Conservation (phyloP, 2,797 vertebrate genomes). For the Eurystomus glaucurus region DNA sequence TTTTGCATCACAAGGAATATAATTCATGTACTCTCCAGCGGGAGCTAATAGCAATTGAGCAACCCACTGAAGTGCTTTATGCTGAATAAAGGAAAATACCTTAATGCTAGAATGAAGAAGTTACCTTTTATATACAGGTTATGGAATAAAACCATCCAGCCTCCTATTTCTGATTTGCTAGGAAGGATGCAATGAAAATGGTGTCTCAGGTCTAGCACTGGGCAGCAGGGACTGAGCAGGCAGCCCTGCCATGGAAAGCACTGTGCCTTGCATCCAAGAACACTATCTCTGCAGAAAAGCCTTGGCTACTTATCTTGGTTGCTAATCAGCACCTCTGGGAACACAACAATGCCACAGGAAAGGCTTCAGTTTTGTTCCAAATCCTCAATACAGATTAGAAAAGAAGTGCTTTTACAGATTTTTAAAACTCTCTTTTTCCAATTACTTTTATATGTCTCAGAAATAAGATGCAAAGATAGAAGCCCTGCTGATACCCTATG, state of each 20-base stretch:
- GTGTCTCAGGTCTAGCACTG: neutral
- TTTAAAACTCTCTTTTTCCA: neutral
- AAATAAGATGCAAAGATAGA: neutral
- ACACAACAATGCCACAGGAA: neutral
- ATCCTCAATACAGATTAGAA: neutral
- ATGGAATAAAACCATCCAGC: neutral
- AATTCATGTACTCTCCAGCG: constrained; percentile 52
- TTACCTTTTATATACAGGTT: neutral
- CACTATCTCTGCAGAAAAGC: constrained; percentile 18
- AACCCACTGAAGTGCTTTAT: constrained; percentile 37
- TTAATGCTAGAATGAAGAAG: neutral
- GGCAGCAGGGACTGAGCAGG: neutral
- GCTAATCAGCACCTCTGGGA: constrained; percentile 39
- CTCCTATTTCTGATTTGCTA: neutral
- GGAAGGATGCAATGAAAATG: neutral
- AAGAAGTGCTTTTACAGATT: neutral
- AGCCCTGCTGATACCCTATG: neutral
- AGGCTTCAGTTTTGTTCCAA: neutral
- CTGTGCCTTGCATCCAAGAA: constrained; percentile 10
- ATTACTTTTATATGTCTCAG: neutral
- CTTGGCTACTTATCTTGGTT: constrained; percentile 24
- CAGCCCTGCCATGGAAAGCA: rapidly evolving
- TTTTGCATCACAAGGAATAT: constrained; percentile 64
- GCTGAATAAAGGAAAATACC: constrained; percentile 31
- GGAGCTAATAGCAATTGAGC: constrained; percentile 50